phyloP scores from a whole-genome alignment of 2,797 vertebrate species.

The Spondyliosoma cantharus region DNA sequence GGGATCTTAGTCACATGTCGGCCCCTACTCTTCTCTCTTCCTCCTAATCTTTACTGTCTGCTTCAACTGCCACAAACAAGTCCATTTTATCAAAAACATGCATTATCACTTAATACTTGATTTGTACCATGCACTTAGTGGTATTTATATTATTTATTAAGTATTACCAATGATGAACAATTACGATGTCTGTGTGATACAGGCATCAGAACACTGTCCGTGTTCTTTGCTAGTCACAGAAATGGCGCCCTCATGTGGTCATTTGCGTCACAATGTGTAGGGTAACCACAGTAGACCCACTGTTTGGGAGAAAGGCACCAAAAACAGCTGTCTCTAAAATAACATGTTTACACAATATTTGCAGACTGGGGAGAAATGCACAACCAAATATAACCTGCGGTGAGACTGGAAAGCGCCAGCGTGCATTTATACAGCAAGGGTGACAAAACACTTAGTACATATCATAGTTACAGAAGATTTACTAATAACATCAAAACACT shows the following conservation, averaged over 20 bases:
- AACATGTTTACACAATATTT: conserved; percentile 79
- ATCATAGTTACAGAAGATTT: conserved; percentile 36
- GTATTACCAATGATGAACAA: neutral
- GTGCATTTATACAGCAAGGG: conserved; percentile 41
- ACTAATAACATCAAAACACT: conserved; percentile 39
- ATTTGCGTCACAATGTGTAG: neutral
- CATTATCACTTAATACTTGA: accelerated
- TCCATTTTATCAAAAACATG: neutral
- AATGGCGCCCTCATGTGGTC: conserved; percentile 72
- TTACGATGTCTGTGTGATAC: neutral
- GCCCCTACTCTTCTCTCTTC: neutral
- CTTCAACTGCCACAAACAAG: neutral
- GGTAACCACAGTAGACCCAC: conserved; percentile 55
- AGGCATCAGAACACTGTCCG: neutral
- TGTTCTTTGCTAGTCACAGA: conserved; percentile 12
- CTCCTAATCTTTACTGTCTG: neutral
- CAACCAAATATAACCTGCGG: conserved; percentile 73
- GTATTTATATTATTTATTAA: neutral
- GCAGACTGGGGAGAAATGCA: conserved; percentile 58
- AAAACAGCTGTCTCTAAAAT: conserved; percentile 70
- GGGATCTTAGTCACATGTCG: conserved; percentile 19
- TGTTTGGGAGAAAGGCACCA: conserved; percentile 55
- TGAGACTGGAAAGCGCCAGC: conserved; percentile 66
- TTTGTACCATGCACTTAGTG: neutral
- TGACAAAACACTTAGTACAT: conserved; percentile 29